Evolutionary conservation across 2,113 vertebrate species (phyloP).

Genomic region (Hyla sarda): DNA sequence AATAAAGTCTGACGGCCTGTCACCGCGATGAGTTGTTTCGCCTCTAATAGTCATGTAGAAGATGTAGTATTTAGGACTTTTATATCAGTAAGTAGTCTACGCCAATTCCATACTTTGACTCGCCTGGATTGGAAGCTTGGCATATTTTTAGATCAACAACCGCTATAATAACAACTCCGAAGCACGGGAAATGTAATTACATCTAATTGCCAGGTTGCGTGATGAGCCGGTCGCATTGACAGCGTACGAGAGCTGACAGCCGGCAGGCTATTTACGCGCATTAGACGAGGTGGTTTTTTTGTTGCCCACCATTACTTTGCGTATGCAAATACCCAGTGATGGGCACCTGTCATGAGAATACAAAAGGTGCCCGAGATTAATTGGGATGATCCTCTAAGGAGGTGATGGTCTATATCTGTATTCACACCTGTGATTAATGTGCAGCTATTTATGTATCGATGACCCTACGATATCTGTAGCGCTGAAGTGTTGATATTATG

Average conservation of each 20-base stretch:
- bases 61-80: background rate
- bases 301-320: background rate
- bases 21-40: background rate
- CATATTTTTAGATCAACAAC: constrained; percentile 12
- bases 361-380: background rate
- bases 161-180: constrained; percentile 5
- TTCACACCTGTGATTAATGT: background rate
- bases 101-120: background rate
- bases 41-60: background rate
- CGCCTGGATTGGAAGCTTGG: background rate
- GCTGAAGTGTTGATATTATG: too few species aligned
- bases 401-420: background rate
- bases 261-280: constrained; percentile 16
- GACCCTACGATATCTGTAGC: background rate
- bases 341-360: background rate
- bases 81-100: background rate
- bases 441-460: background rate
- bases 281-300: background rate
- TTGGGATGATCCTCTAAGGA: background rate
- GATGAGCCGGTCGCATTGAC: background rate
- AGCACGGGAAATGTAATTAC: background rate
- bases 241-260: background rate
- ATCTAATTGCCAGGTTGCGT: background rate
- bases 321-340: constrained; percentile 11
- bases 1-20: background rate